Conservation (phyloP, 2,797 vertebrate species). For the Acomys russatus region DNA sequence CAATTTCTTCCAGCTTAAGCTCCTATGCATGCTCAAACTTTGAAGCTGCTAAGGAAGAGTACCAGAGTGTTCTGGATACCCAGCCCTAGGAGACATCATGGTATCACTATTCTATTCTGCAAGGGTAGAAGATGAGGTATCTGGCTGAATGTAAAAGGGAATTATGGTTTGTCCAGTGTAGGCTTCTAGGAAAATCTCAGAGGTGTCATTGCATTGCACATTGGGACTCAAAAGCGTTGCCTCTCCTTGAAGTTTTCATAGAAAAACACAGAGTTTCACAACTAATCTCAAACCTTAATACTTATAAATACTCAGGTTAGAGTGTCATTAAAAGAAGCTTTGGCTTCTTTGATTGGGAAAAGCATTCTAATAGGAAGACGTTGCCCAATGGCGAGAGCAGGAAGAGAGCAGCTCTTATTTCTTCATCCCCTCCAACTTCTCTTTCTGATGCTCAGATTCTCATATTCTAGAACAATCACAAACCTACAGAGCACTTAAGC, state of each 20-base stretch:
- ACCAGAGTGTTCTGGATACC: accelerated
- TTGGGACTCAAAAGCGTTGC: background rate
- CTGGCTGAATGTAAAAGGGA: background rate
- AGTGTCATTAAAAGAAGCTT: background rate
- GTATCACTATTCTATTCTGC: background rate
- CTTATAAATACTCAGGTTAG: background rate
- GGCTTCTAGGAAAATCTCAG: background rate
- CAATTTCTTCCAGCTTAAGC: background rate
- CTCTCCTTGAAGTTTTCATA: background rate
- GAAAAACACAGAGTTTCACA: background rate
- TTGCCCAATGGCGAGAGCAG: background rate
- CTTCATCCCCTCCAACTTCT: background rate
- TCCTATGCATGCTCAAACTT: background rate
- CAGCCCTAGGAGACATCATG: accelerated
- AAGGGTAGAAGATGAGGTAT: too few relatives aligned
- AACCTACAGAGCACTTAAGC: background rate
- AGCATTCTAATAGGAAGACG: background rate
- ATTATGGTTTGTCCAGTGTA: background rate
- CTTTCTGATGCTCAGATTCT: background rate
- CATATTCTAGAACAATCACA: background rate
- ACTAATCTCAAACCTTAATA: background rate
- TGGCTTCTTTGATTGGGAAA: background rate
- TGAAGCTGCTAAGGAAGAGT: background rate
- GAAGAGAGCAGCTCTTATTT: background rate
- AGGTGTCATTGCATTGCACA: background rate